Evolutionary conservation across 2,888 invertebrate genomes (phyloP).

Genomic region (Limulus polyphemus): DNA sequence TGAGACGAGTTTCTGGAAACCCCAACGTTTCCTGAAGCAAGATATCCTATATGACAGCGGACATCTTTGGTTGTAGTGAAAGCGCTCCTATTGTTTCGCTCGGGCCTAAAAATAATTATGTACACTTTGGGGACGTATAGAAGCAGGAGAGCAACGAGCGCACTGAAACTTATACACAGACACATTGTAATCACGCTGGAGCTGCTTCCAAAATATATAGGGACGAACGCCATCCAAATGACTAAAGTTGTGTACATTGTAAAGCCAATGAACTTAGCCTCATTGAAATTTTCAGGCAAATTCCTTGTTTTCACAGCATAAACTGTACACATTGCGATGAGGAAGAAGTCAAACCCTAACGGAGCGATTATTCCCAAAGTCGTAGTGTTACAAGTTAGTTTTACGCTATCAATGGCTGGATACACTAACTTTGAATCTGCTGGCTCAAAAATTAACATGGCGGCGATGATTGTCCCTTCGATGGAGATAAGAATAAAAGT

Average conservation of each 20-base stretch:
- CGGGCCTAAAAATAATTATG: conserved; percentile 58
- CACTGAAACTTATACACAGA: conserved; percentile 58
- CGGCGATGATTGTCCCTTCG: conserved; percentile 59
- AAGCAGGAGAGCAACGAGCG: conserved; percentile 56
- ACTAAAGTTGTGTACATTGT: conserved; percentile 99
- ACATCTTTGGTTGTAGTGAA: conserved; percentile 61
- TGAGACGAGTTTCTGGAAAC: conserved; percentile 28
- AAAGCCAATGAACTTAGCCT: conserved; percentile 65
- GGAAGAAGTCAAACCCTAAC: conserved; percentile 54
- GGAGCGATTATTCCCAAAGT: conserved; percentile 59
- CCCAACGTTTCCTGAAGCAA: neutral
- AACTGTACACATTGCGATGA: conserved; percentile 71
- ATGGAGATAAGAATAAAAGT: conserved; percentile 74
- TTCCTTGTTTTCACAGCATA: conserved; percentile 92
- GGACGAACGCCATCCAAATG: conserved; percentile 96
- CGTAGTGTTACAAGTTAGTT: conserved; percentile 51
- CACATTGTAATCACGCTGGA: conserved; percentile 44
- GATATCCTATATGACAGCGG: conserved; percentile 50
- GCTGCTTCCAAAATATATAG: conserved; percentile 82
- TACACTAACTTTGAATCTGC: conserved; percentile 46
- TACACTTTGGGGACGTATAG: conserved; percentile 64
- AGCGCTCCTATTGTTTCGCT: conserved; percentile 59
- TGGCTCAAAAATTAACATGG: conserved; percentile 48
- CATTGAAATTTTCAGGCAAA: conserved; percentile 97
- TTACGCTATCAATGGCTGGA: conserved; percentile 42